A percentile compares a stretch with the other conserved stretches of the same genome.
These are phyloP conservation scores for Erebia epiphron DNA, from an alignment of 2,888 invertebrate species.

Conservation along the genomic window DNA sequence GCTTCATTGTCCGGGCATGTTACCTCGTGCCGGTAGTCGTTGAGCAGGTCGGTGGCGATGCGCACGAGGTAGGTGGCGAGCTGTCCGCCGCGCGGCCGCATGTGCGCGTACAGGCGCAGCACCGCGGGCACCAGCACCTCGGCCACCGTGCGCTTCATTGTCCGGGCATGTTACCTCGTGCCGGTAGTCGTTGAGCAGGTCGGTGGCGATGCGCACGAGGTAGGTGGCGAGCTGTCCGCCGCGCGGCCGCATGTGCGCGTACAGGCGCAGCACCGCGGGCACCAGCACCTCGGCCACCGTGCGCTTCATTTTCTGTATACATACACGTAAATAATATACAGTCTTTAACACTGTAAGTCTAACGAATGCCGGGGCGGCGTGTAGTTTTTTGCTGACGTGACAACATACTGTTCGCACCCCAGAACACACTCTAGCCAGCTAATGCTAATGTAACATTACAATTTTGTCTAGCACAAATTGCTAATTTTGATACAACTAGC, in stretches of 20 bases:
- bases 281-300: slow-evolving; percentile 86
- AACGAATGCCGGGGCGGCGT: slow-evolving; percentile 11
- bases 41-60: slow-evolving; percentile 74
- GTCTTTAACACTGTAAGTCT: not conserved
- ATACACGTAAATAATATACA: not conserved
- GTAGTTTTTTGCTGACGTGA: too few relatives aligned
- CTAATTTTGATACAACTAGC: too few relatives aligned
- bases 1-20: not conserved
- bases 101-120: slow-evolving; percentile 83
- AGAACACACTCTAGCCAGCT: too few relatives aligned
- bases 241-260: slow-evolving; percentile 77
- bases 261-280: slow-evolving; percentile 85
- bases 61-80: slow-evolving; percentile 72
- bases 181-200: slow-evolving; percentile 75
- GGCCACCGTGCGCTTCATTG: slow-evolving; percentile 85
- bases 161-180: slow-evolving; percentile 68
- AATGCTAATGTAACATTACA: too few relatives aligned
- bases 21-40: slow-evolving; percentile 79
- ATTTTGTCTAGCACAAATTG: too few relatives aligned
- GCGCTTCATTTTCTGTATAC: slow-evolving; percentile 80
- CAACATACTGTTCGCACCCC: too few relatives aligned
- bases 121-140: slow-evolving; percentile 87
- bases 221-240: slow-evolving; percentile 71
- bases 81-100: slow-evolving; percentile 74
- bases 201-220: slow-evolving; percentile 75